Percentiles rank a stretch among this genome's conserved stretches.
phyloP scores from a whole-genome alignment of 2,888 invertebrate species.

The Tortricodes alternella region DNA sequence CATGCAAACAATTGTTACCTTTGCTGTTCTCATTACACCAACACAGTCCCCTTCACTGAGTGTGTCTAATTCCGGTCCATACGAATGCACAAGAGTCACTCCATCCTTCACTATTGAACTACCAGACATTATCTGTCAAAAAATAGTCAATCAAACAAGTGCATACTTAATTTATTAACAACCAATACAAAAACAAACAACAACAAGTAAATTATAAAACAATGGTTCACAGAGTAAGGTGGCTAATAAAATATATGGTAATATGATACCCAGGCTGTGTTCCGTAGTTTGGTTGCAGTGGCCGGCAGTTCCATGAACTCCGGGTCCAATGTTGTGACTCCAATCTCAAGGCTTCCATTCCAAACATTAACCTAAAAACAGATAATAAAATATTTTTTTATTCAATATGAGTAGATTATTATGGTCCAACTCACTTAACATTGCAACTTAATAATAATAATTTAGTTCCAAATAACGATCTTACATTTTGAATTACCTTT shows the following conservation, averaged over 20 bases:
- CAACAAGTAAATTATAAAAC: background rate
- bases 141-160: constrained; percentile 7
- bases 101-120: constrained; percentile 94
- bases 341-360: constrained; percentile 97
- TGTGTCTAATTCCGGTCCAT: constrained; percentile 92
- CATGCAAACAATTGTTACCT: constrained; percentile 68
- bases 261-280: constrained; percentile 90
- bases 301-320: constrained; percentile 94
- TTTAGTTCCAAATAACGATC: too few relatives aligned
- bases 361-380: constrained; percentile 89
- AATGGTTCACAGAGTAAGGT: too few relatives aligned
- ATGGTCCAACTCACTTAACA: too few relatives aligned
- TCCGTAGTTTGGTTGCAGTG: constrained; percentile 89
- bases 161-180: background rate
- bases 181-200: background rate
- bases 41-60: constrained; percentile 92
- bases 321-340: constrained; percentile 95
- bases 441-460: too few relatives aligned
- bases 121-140: constrained; percentile 90
- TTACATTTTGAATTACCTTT: too few relatives aligned
- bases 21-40: constrained; percentile 91
- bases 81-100: constrained; percentile 89
- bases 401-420: too few relatives aligned
- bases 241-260: background rate
- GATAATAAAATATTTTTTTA: background rate